Percentiles rank a stretch among this genome's conserved stretches.
Evolutionary conservation across 2,113 vertebrate genomes (phyloP).

Genomic region (Oreamnos americanus): DNA sequence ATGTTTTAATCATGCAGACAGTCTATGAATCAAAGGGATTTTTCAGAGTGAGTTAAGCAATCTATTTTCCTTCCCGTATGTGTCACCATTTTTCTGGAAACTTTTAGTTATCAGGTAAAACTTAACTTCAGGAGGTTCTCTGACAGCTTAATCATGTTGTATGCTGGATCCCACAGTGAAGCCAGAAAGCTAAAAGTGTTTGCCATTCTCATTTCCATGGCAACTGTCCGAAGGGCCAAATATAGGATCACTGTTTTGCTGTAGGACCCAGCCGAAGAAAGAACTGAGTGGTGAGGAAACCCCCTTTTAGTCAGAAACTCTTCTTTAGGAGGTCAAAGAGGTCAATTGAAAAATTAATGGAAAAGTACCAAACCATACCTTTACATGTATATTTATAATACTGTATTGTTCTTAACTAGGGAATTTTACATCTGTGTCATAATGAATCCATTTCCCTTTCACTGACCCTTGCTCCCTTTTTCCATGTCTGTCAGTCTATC

Average conservation of each 20-base stretch:
- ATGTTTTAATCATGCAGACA: slow-evolving; percentile 11
- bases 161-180: background rate
- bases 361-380: slow-evolving; percentile 54
- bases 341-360: slow-evolving; percentile 64
- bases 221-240: slow-evolving; percentile 46
- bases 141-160: background rate
- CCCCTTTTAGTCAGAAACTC: slow-evolving; percentile 68
- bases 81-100: slow-evolving; percentile 68
- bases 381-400: background rate
- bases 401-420: background rate
- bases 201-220: slow-evolving; percentile 29
- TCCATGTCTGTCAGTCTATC: background rate
- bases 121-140: background rate
- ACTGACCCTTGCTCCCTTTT: background rate
- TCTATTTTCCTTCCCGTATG: slow-evolving; percentile 51
- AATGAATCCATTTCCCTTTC: background rate
- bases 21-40: slow-evolving; percentile 70
- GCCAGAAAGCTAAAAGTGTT: slow-evolving; percentile 4
- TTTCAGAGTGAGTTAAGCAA: slow-evolving; percentile 53
- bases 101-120: slow-evolving; percentile 61
- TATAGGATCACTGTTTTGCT: background rate
- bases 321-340: slow-evolving; percentile 52
- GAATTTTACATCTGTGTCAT: slow-evolving; percentile 23
- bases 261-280: slow-evolving; percentile 25
- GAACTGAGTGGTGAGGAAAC: slow-evolving; percentile 59